Percentiles rank a stretch among this genome's conserved stretches.
Evolutionary conservation across 2,888 invertebrate genomes (phyloP).

Genomic region (Raillietiella orientalis): DNA sequence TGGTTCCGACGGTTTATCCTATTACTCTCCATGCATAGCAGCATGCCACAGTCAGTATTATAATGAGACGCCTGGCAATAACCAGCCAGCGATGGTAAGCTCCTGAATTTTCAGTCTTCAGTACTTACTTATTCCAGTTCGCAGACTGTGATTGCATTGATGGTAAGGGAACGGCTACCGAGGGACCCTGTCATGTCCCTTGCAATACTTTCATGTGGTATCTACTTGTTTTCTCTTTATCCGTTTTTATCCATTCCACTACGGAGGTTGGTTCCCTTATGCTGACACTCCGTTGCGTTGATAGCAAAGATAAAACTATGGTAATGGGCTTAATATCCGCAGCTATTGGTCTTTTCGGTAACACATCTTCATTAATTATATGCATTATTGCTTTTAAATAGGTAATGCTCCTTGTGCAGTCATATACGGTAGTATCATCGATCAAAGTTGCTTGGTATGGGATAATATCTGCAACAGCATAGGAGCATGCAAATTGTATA

Average conservation of each 20-base stretch:
- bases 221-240: conserved; percentile 43
- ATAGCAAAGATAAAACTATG: conserved; percentile 75
- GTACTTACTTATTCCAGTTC: conserved; percentile 12
- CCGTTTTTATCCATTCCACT: conserved; percentile 70
- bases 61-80: too few relatives aligned
- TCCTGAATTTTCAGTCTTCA: conserved; percentile 1
- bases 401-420: conserved; percentile 83
- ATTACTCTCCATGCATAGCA: conserved; percentile 18
- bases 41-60: conserved; percentile 14
- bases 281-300: conserved; percentile 59
- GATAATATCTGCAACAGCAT: conserved; percentile 42
- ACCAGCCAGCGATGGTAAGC: too few relatives aligned
- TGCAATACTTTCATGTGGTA: conserved; percentile 49
- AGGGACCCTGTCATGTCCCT: conserved; percentile 44
- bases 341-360: conserved; percentile 59
- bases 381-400: conserved; percentile 9
- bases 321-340: conserved; percentile 74
- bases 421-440: conserved; percentile 65
- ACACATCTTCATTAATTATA: conserved; percentile 8
- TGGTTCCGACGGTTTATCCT: conserved; percentile 16
- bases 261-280: conserved; percentile 73
- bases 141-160: conserved; percentile 18
- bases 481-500: conserved; percentile 64
- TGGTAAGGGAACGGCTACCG: conserved; percentile 22
- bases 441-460: conserved; percentile 63